Evolutionary conservation across 2,797 vertebrate species (phyloP), one percentile per base, ranked within the genome.

Genomic region (Clarias pachynema): DNA sequence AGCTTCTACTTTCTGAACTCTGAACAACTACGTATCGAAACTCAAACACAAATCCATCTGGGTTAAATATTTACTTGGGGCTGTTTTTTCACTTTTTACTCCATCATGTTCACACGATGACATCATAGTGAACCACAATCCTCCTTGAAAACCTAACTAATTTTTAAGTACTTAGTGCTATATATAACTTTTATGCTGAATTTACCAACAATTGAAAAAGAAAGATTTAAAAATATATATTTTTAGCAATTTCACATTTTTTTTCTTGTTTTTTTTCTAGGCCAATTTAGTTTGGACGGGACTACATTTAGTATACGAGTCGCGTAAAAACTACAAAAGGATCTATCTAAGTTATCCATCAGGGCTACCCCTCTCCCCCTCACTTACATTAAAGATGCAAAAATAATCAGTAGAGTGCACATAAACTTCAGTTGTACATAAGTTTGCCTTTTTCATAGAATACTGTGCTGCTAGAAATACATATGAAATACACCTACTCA

Each of bases 21-120:
- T 80, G 69, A 77, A 59, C 77, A 84, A 83, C 79, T 34, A n/a
- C 34, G 22, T 29, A 81, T 82, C 83, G 87, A 89, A 89, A 89
- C 89, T 86, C 87, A 87, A 87, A 89, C 86, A 88, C 44, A 66
- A 81, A 34, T 60, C 14, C 73, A 75, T 62, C 26, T 68, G 59
- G 34, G 68, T 82, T 70, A 87, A 89, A 87, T 87, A 87, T 88
- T 88, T 84, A 88, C 87, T 84, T 85, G 70, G 80, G 80, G 5
- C 4, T 16, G 66, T 37, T 56, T 37, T 20, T 20, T 16, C 15
- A 29, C 4, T 82, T 69, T 79, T 59, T n/a, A 31, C 66, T 37
- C 83, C 44, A 63, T 75, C 37, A 24, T 73, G 15, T 53, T 53
- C 78, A 85, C 44, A 77, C 60, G 59, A 72, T 56, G 74, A 74